phyloP scores from a whole-genome alignment of 23 tunicate genomes.

The Clavelina lepadiformis region DNA sequence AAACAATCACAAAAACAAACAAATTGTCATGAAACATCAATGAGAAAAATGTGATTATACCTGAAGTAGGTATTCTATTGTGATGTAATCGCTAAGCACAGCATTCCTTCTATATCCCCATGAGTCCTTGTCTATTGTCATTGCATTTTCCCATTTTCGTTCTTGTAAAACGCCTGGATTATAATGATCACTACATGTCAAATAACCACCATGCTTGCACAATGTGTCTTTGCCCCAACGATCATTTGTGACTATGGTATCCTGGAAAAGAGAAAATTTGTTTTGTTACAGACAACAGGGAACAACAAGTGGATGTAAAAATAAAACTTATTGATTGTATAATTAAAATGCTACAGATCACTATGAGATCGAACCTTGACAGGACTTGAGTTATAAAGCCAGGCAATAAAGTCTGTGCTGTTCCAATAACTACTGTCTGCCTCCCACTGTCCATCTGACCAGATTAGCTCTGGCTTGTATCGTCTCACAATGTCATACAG shows the following conservation, averaged over 20 bases:
- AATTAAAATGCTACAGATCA: no score
- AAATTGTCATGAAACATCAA: not conserved
- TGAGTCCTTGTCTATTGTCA: slow-evolving; percentile 54
- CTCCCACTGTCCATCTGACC: slow-evolving; percentile 92
- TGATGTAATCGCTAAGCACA: slow-evolving; percentile 13
- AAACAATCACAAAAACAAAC: not conserved
- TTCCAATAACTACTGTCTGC: slow-evolving; percentile 56
- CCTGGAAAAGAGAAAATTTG: slow-evolving; percentile 26
- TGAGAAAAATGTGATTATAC: slow-evolving; percentile 16
- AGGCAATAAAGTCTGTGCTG: slow-evolving; percentile 72
- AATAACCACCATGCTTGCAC: slow-evolving; percentile 76
- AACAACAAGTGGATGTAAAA: no score
- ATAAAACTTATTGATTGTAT: no score
- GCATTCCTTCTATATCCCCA: slow-evolving; percentile 81
- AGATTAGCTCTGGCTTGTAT: slow-evolving; percentile 84
- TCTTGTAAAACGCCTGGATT: slow-evolving; percentile 66
- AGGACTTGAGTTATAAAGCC: slow-evolving; percentile 90
- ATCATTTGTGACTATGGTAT: slow-evolving; percentile 72
- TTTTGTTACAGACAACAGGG: no score
- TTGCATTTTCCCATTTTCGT: slow-evolving; percentile 65
- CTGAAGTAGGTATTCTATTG: slow-evolving; percentile 53
- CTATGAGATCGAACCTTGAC: no score
- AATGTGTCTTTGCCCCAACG: slow-evolving; percentile 76
- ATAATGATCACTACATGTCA: slow-evolving; percentile 59
- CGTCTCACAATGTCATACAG: slow-evolving; percentile 77